Evolutionary conservation across 2,888 invertebrate species (phyloP).

Genomic region (Epinotia brunnichana): DNA sequence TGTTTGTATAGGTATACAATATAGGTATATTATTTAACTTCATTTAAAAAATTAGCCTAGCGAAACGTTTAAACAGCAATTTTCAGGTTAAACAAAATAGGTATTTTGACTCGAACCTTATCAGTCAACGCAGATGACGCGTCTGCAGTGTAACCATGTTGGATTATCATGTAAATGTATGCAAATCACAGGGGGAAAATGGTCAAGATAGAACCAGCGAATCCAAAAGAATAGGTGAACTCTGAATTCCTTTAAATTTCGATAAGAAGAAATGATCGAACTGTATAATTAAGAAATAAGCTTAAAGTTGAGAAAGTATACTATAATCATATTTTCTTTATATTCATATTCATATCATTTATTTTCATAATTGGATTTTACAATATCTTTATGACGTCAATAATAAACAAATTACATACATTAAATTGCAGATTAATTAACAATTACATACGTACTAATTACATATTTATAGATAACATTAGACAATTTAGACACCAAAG

Average conservation of each 20-base stretch:
- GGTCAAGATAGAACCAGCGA: conserved; percentile 30
- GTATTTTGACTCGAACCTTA: conserved; percentile 13
- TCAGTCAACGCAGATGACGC: conserved; percentile 47
- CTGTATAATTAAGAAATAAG: conserved; percentile 3
- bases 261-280: background rate
- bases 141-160: conserved; percentile 58
- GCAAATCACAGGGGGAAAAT: conserved; percentile 58
- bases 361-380: too few species aligned
- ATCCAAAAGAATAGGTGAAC: conserved; percentile 8
- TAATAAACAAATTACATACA: too few species aligned
- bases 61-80: background rate
- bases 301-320: background rate
- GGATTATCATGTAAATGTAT: conserved; percentile 79
- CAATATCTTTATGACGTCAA: too few species aligned
- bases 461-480: background rate
- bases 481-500: background rate
- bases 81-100: conserved; percentile 9
- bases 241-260: background rate
- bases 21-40: background rate
- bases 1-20: background rate
- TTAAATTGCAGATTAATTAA: too few species aligned
- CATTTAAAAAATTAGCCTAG: background rate
- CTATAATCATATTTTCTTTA: too few species aligned
- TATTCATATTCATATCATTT: too few species aligned
- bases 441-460: too few species aligned